Conservation (phyloP, 2,888 invertebrate genomes). For the Limulus polyphemus region DNA sequence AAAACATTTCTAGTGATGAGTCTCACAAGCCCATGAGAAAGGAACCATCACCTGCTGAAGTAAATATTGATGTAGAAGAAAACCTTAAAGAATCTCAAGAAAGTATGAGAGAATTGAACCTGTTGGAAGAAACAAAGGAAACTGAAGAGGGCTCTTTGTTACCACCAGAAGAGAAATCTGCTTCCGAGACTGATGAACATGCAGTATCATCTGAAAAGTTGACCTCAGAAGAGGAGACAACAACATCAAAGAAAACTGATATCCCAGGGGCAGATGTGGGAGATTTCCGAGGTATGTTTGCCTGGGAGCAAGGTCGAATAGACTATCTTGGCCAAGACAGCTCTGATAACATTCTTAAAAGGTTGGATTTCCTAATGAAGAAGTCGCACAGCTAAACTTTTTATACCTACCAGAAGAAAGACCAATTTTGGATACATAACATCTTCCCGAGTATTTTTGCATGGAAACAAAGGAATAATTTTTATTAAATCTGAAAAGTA, state of each 20-base stretch:
- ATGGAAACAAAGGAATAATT: too few species aligned
- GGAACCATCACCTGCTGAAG: not conserved
- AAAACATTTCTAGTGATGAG: too few species aligned
- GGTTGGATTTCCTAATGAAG: conserved; percentile 9
- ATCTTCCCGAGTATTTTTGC: too few species aligned
- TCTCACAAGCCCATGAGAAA: too few species aligned
- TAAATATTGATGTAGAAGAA: not conserved
- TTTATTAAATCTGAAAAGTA: too few species aligned
- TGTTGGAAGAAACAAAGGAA: not conserved
- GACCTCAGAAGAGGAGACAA: not conserved
- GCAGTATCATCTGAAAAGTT: not conserved
- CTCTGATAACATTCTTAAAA: conserved; percentile 89
- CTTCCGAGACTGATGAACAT: not conserved
- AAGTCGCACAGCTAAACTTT: not conserved
- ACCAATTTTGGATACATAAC: too few species aligned
- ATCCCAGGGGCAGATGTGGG: conserved; percentile 19
- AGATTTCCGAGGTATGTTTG: conserved; percentile 28
- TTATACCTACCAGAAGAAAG: too few species aligned
- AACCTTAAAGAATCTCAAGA: not conserved
- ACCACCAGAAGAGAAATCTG: not conserved
- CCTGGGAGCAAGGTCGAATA: conserved; percentile 65
- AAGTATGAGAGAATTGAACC: not conserved
- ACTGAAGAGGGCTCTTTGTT: not conserved
- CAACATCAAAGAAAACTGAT: not conserved
- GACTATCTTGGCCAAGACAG: conserved; percentile 91